phyloP scores from a whole-genome alignment of 2,888 invertebrate genomes.

The Nomada ferruginata region DNA sequence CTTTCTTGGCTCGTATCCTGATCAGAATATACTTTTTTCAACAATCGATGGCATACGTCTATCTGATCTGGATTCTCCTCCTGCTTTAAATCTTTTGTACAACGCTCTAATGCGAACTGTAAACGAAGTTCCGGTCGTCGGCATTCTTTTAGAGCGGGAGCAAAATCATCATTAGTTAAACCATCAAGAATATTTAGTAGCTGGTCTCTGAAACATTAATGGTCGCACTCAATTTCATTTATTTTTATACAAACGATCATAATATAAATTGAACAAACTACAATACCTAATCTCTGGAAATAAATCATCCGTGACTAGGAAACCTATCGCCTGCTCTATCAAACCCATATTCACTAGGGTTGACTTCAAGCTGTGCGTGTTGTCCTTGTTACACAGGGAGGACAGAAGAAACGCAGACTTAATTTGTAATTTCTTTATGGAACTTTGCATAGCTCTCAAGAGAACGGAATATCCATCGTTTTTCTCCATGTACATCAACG shows the following conservation, averaged over 20 bases:
- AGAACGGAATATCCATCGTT: slow-evolving; percentile 89
- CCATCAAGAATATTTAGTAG: slow-evolving; percentile 78
- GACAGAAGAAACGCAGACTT: slow-evolving; percentile 91
- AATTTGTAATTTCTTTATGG: slow-evolving; percentile 87
- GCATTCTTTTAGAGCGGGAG: slow-evolving; percentile 80
- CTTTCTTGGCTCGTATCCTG: slow-evolving; percentile 76
- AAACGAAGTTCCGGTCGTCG: slow-evolving; percentile 78
- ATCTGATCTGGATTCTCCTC: slow-evolving; percentile 78
- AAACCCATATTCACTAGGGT: slow-evolving; percentile 81
- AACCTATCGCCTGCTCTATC: slow-evolving; percentile 78
- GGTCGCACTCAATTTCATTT: background rate
- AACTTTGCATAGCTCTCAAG: slow-evolving; percentile 86
- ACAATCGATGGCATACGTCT: slow-evolving; percentile 74
- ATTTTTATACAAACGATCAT: background rate
- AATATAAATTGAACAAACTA: slow-evolving; percentile 4
- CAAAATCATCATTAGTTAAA: slow-evolving; percentile 76
- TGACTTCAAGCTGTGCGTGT: slow-evolving; percentile 72
- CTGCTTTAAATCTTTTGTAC: slow-evolving; percentile 73
- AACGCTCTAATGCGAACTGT: slow-evolving; percentile 76
- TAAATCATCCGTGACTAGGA: slow-evolving; percentile 74
- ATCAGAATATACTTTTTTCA: slow-evolving; percentile 78
- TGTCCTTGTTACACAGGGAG: slow-evolving; percentile 85
- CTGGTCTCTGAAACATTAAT: slow-evolving; percentile 75
- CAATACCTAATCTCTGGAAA: slow-evolving; percentile 78
- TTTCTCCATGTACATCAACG: slow-evolving; percentile 87